A percentile compares a stretch with the other conserved stretches of the same genome.
These are phyloP conservation scores for Egretta garzetta DNA, from an alignment of 2,113 vertebrate genomes.

Conservation along the genomic window DNA sequence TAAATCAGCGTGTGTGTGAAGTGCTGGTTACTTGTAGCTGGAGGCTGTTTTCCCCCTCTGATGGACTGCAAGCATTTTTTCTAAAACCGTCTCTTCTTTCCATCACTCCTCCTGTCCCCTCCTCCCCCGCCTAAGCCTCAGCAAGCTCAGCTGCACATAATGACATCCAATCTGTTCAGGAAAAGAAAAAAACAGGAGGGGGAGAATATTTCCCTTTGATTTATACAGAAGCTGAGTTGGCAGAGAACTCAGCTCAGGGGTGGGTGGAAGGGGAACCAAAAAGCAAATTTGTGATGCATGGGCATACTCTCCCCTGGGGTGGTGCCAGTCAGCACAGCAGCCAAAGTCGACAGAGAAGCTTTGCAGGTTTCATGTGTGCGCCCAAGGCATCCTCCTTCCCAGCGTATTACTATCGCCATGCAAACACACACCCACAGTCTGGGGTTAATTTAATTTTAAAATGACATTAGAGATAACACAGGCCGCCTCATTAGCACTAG, in stretches of 20 bases:
- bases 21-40: slow-evolving; percentile 59
- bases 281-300: slow-evolving; percentile 69
- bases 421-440: slow-evolving; percentile 67
- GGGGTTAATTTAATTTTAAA: slow-evolving; percentile 60
- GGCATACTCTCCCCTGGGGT: slow-evolving; percentile 70
- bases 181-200: slow-evolving; percentile 68
- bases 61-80: slow-evolving; percentile 63
- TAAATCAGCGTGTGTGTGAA: slow-evolving; percentile 59
- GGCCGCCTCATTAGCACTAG: slow-evolving; percentile 56
- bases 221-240: slow-evolving; percentile 74
- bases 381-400: slow-evolving; percentile 68
- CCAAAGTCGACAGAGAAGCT: slow-evolving; percentile 54
- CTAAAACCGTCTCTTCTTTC: slow-evolving; percentile 48
- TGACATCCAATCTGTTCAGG: slow-evolving; percentile 76
- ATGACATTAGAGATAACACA: slow-evolving; percentile 54
- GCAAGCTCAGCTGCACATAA: slow-evolving; percentile 74
- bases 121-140: slow-evolving; percentile 53
- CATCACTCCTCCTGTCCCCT: slow-evolving; percentile 58
- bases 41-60: slow-evolving; percentile 65
- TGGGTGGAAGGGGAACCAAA: slow-evolving; percentile 70
- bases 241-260: slow-evolving; percentile 63
- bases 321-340: slow-evolving; percentile 68
- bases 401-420: slow-evolving; percentile 33
- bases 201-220: slow-evolving; percentile 74
- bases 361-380: slow-evolving; percentile 61